Percentiles rank a stretch among this genome's conserved stretches.
Evolutionary conservation across 1,140 invertebrate genomes (phyloP).

Genomic region (Melipona quadrifasciata): DNA sequence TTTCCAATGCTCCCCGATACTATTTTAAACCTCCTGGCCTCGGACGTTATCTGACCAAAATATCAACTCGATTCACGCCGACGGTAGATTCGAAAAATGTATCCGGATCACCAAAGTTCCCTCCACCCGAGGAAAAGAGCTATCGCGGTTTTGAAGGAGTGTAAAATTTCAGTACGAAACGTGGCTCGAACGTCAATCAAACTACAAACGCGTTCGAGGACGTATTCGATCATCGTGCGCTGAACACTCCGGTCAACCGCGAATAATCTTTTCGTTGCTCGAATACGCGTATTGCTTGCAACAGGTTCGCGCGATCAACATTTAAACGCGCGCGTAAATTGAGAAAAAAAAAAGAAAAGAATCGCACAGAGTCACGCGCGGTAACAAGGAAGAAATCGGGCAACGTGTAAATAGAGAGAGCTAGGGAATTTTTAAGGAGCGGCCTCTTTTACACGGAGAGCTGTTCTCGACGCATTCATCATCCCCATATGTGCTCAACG

Average conservation of each 20-base stretch:
- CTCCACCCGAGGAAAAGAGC: background rate
- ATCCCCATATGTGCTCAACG: conserved; percentile 30
- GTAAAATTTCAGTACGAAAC: background rate
- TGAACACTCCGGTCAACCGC: background rate
- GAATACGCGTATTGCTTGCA: background rate
- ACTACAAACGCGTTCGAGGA: no score
- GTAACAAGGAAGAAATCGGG: conserved; percentile 18
- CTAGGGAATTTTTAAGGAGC: conserved; percentile 53
- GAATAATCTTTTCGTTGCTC: background rate
- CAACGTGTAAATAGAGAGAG: conserved; percentile 42
- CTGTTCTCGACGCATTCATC: conserved; percentile 49
- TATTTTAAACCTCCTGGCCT: background rate
- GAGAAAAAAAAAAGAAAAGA: background rate
- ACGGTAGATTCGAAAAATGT: background rate
- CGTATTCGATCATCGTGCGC: background rate
- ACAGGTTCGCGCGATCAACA: background rate
- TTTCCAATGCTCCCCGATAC: background rate
- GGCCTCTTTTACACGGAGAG: conserved; percentile 43
- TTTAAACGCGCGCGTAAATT: conserved; percentile 4
- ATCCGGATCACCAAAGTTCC: background rate
- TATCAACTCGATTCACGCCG: background rate
- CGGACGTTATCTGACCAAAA: background rate
- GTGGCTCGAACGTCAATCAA: background rate
- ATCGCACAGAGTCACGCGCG: background rate
- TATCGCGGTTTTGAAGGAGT: background rate